Evolutionary conservation across 64 coral and sea anemone genomes (phyloP).

Genomic region (Stylophora pistillata): DNA sequence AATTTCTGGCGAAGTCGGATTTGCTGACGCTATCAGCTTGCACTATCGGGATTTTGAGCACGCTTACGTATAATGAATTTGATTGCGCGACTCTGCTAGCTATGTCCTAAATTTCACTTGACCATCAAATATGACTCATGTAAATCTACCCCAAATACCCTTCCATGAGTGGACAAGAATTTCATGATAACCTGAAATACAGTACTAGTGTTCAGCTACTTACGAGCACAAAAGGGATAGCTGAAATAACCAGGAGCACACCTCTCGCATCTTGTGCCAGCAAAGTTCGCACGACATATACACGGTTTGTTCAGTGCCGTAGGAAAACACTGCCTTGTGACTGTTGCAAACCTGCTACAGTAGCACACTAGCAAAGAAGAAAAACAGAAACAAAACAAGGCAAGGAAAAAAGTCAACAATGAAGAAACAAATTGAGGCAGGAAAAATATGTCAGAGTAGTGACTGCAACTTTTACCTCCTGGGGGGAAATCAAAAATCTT

Average conservation of each 20-base stretch:
- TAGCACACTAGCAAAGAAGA: constrained; percentile 64
- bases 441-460: neutral
- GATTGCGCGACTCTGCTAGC: no score
- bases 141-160: no score
- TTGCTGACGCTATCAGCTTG: no score
- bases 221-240: constrained; percentile 77
- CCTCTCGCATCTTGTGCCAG: constrained; percentile 70
- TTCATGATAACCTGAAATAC: no score
- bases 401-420: neutral
- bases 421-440: neutral
- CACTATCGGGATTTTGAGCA: no score
- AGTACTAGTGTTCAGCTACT: neutral
- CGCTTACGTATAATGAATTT: no score
- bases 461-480: neutral
- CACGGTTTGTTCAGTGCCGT: constrained; percentile 27
- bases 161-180: no score
- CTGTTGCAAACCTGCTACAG: constrained; percentile 77
- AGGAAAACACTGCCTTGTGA: constrained; percentile 69
- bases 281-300: constrained; percentile 71
- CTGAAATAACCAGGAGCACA: constrained; percentile 74
- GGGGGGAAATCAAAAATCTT: constrained; percentile 24
- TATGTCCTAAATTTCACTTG: no score
- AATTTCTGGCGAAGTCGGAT: no score
- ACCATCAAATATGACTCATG: no score
- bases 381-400: neutral